Conservation (phyloP, 2,113 vertebrate species). For the Beaufortia kweichowensis region DNA sequence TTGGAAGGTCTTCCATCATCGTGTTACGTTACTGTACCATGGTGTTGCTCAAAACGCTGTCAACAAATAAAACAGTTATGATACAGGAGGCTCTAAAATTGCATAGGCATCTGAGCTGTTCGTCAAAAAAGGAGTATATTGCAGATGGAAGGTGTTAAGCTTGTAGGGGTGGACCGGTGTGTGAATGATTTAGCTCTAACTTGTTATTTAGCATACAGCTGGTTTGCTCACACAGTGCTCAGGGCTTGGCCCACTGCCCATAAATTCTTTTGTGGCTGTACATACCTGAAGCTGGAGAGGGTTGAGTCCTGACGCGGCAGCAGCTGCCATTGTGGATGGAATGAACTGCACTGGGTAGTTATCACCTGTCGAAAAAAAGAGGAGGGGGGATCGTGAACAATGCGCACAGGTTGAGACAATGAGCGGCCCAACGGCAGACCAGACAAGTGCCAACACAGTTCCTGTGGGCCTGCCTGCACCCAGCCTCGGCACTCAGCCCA, state of each 20-base stretch:
- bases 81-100: conserved; percentile 61
- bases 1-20: conserved; percentile 61
- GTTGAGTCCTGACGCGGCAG: conserved; percentile 99
- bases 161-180: conserved; percentile 75
- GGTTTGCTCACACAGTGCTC: conserved; percentile 84
- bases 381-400: conserved; percentile 79
- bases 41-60: not conserved
- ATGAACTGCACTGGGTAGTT: conserved; percentile 99
- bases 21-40: not conserved
- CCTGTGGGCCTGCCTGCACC: conserved; percentile 71
- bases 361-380: conserved; percentile 90
- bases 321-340: conserved; percentile 99
- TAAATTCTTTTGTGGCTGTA: conserved; percentile 84
- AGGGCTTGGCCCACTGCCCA: conserved; percentile 83
- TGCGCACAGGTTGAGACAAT: conserved; percentile 98
- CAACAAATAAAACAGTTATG: conserved; percentile 59
- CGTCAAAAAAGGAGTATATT: conserved; percentile 71
- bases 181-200: conserved; percentile 87
- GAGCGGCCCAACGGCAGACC: conserved; percentile 78
- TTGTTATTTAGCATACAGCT: conserved; percentile 97
- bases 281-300: conserved; percentile 99
- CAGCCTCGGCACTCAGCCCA: conserved; percentile 79
- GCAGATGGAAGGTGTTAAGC: conserved; percentile 89
- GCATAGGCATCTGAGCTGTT: conserved; percentile 64
- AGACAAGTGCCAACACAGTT: conserved; percentile 91